Conservation (phyloP, 2,113 vertebrate species). For the Actenoides hombroni region DNA sequence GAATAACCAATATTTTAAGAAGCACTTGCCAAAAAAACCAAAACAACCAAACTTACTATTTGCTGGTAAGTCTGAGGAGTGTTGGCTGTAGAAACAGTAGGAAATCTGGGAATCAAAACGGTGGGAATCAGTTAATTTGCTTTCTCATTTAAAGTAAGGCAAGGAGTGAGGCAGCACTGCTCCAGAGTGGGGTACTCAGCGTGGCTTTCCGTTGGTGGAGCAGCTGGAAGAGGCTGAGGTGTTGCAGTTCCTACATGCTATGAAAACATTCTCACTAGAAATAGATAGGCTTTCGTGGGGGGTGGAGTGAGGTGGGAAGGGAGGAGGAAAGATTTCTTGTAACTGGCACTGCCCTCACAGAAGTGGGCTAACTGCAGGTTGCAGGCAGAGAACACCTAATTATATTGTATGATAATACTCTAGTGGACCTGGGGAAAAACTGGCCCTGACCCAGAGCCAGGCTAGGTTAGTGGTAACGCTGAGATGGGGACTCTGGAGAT, state of each 20-base stretch:
- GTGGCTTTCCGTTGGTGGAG: neutral
- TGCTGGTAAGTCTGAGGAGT: neutral
- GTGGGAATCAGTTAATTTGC: neutral
- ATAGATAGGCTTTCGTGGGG: neutral
- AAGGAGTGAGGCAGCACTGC: neutral
- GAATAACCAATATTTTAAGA: neutral
- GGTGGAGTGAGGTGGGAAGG: rapidly evolving
- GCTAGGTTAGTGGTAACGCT: rapidly evolving
- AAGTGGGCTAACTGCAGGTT: neutral
- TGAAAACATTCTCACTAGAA: neutral
- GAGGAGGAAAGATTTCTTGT: neutral
- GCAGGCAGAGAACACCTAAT: neutral
- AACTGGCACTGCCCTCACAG: neutral
- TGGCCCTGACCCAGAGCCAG: neutral
- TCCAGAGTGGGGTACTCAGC: neutral
- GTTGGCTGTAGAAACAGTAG: neutral
- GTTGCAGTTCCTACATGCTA: neutral
- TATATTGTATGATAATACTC: neutral
- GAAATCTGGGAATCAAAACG: neutral
- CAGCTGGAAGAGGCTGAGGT: neutral
- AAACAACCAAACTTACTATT: neutral
- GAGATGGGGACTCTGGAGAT: neutral
- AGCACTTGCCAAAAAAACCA: neutral
- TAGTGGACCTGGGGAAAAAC: neutral
- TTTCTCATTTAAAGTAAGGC: neutral